These are phyloP conservation scores for Sceliomorpha sp. DNA, from an alignment of 2,888 invertebrate species.

Conservation along the genomic window DNA sequence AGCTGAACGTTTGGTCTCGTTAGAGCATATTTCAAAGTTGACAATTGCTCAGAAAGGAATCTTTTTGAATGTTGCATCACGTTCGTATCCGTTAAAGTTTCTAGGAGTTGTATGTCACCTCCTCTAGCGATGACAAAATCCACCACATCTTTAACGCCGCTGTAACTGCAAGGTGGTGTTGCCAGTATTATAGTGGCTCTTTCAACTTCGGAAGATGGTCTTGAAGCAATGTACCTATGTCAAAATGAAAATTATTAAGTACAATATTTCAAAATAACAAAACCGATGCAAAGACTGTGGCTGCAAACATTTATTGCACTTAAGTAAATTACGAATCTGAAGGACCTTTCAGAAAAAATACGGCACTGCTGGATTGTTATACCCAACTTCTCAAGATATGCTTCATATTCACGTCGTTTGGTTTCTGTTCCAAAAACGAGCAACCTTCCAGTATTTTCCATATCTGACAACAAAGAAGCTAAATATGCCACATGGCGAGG, in stretches of 20 bases:
- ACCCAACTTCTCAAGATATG: conserved; percentile 86
- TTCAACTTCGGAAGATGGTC: conserved; percentile 81
- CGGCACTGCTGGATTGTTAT: conserved; percentile 80
- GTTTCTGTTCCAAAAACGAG: conserved; percentile 84
- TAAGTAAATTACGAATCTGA: too few species aligned
- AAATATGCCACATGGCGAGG: conserved; percentile 90
- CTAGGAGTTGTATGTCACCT: conserved; percentile 88
- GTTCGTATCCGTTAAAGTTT: conserved; percentile 80
- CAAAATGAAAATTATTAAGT: conserved; percentile 6
- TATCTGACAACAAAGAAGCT: conserved; percentile 84
- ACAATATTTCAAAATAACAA: not conserved
- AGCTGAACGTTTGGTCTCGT: conserved; percentile 91
- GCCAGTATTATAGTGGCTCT: conserved; percentile 86
- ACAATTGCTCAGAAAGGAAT: conserved; percentile 88
- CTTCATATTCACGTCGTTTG: conserved; percentile 83
- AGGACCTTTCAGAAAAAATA: conserved; percentile 72
- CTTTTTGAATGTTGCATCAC: conserved; percentile 61
- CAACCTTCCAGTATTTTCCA: conserved; percentile 83
- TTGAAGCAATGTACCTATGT: conserved; percentile 62
- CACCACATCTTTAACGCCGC: conserved; percentile 89
- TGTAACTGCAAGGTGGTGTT: conserved; percentile 90
- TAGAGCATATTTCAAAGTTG: conserved; percentile 87
- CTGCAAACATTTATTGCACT: too few species aligned
- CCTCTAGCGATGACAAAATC: conserved; percentile 86
- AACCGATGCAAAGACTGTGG: too few species aligned